Conservation (phyloP, 2,797 vertebrate species). For the Phoebastria nigripes region DNA sequence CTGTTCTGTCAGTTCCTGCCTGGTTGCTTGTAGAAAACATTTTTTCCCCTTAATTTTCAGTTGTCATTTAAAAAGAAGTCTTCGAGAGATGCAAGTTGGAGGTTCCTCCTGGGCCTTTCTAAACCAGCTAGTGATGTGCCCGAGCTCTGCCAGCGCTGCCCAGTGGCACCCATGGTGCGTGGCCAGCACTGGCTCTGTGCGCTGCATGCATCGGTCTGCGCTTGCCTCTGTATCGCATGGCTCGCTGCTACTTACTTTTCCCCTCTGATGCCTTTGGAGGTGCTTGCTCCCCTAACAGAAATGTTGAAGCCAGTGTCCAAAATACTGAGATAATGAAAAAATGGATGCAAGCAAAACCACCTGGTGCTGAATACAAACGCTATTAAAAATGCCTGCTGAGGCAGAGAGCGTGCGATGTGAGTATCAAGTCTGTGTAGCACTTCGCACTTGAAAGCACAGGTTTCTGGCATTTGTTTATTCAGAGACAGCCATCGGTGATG, state of each 20-base stretch:
- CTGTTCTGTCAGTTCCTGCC: not conserved
- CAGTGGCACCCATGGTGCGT: rapidly evolving
- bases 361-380: not conserved
- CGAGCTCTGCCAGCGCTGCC: not conserved
- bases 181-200: not conserved
- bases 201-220: rapidly evolving
- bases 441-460: not conserved
- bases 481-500: not conserved
- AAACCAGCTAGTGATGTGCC: rapidly evolving
- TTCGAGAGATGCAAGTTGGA: not conserved
- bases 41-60: not conserved
- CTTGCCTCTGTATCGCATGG: rapidly evolving
- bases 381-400: not conserved
- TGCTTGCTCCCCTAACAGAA: not conserved
- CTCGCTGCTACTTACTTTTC: rapidly evolving
- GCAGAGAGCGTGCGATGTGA: not conserved
- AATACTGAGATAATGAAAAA: not conserved
- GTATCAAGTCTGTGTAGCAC: not conserved
- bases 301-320: not conserved
- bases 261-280: not conserved
- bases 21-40: not conserved
- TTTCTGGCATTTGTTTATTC: not conserved
- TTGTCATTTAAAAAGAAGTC: not conserved
- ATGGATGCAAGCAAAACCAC: not conserved
- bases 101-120: not conserved